Base-by-base conservation (phyloP, 2,113 vertebrate species). In the Formicarius rufipectus region DNA sequence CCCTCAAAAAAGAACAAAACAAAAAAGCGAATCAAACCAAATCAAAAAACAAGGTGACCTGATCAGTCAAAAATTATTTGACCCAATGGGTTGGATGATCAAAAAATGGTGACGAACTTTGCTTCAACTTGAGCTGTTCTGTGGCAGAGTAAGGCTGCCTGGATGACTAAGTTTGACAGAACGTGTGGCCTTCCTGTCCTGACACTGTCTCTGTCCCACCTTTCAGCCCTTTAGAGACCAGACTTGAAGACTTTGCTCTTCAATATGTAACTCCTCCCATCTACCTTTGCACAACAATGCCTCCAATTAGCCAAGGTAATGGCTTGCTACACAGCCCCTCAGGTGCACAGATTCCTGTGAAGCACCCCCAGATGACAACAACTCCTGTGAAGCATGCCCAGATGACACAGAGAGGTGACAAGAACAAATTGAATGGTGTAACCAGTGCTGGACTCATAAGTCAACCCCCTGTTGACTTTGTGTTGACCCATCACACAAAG, bases 81-180 rank as follows among this genome's bases (percentile, higher is more conserved):
- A 75, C 40, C 30, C 42, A 78, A 28, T 12, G 37, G 4, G 5
- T 35, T 58, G 20, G n/a, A 10, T 27, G 21, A 33, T 37, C 10
- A 59, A 30, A 59, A 14, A 45, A 63, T 42, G 0, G 3, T 10
- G 66, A 55, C 0, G 2, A 81, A 55, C 42, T 35, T 25, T 45
- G 24, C 2, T 16, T 49, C 58, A 58, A 40, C 12, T 55, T 14
- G 40, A 3, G 13, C 45, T 42, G n/a, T 17, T 92, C 37, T 31
- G 40, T 1, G 4, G 50, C n/a, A 58, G 31, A 30, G 22, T 6
- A 35, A 0, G 35, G 27, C 30, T 90, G n/a, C 33, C 58, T 76
- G 62, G 14, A 27, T 5, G 17, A 24, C 16, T 11, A 0, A 0
- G 45, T 20, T 5, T 4, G 37, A 27, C 1, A 52, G 50, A 67